A percentile compares a stretch with the other conserved stretches of the same genome.
Evolutionary conservation across 1,140 invertebrate species (phyloP).

Genomic region (Heliothis subflexa): DNA sequence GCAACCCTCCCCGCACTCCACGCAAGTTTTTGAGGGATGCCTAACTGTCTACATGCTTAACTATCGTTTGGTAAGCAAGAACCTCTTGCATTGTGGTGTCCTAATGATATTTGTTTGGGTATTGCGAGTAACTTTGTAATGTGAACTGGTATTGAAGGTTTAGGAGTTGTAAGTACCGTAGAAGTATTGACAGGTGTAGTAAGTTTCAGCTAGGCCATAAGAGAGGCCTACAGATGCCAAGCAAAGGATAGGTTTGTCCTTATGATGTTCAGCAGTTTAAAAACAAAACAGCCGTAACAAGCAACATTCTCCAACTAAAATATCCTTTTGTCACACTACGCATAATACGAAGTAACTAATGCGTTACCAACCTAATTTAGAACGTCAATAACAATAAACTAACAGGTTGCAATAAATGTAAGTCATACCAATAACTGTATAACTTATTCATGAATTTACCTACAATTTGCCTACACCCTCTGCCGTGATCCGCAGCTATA

Average conservation of each 20-base stretch:
- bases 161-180: no score
- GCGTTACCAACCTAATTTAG: slow-evolving; percentile 28
- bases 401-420: slow-evolving; percentile 30
- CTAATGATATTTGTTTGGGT: slow-evolving; percentile 12
- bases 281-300: background rate
- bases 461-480: slow-evolving; percentile 19
- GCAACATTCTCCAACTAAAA: background rate
- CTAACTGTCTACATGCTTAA: slow-evolving; percentile 52
- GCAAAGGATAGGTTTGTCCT: no score
- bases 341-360: slow-evolving; percentile 15
- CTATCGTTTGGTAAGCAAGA: slow-evolving; percentile 14
- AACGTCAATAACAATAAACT: slow-evolving; percentile 34
- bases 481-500: slow-evolving; percentile 23
- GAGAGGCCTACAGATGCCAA: no score
- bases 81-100: slow-evolving; percentile 1
- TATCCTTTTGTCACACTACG: slow-evolving; percentile 11
- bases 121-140: no score
- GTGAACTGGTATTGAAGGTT: no score
- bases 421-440: background rate
- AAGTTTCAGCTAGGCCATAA: background rate
- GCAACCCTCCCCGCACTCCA: slow-evolving; percentile 39
- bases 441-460: slow-evolving; percentile 30
- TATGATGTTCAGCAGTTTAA: background rate
- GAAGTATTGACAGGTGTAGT: background rate
- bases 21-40: slow-evolving; percentile 70